Base-by-base conservation (phyloP, 2,888 invertebrate species). In the Loripinus fragilis region DNA sequence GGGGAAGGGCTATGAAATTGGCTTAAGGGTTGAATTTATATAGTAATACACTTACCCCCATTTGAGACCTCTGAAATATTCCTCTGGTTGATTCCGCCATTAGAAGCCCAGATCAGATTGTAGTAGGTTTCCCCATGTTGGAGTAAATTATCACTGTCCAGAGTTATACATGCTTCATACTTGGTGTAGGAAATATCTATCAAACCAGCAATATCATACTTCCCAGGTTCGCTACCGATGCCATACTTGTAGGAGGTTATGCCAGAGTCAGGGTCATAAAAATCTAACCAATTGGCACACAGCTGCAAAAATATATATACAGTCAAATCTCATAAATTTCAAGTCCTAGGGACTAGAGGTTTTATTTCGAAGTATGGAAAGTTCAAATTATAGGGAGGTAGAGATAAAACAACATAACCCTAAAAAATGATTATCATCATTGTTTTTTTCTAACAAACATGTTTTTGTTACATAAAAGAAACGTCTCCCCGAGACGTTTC, bases 201-300 rank as follows among this genome's bases (percentile, higher is more conserved):
- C 41, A 80, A 68, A 12, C 73, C 73, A 0, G 77, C 81, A 8
- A 88, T 55, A 52, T 84, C 80, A 0, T 79, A 78, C 0, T 74
- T 30, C 12, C 74, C 71, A 15, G 73, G 75, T 28, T 72, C 45
- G 12, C 81, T 71, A 1, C 85, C 84, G 7, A 86, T 83, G 55
- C 83, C 77, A 3, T 87, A 69, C 64, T 74, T 79, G 73, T 86
- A 89, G 41, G 80, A 78, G 5, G 77, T 75, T 10, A 90, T 87
- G 20, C 89, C 88, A 38, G 88, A 88, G 67, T 90, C 85, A 0
- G 87, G 85, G 71, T 90, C 90, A 35, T 78, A 83, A 80, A 90
- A 90, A 25, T 80, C 83, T 35, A 41, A 42, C 89, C 89, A 90
- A 74, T 86, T 89, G 23, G 81, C 81, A 79, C 89, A 90, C 23